Evolutionary conservation across 2,113 vertebrate genomes (phyloP).

Genomic region (Menidia beryllina): DNA sequence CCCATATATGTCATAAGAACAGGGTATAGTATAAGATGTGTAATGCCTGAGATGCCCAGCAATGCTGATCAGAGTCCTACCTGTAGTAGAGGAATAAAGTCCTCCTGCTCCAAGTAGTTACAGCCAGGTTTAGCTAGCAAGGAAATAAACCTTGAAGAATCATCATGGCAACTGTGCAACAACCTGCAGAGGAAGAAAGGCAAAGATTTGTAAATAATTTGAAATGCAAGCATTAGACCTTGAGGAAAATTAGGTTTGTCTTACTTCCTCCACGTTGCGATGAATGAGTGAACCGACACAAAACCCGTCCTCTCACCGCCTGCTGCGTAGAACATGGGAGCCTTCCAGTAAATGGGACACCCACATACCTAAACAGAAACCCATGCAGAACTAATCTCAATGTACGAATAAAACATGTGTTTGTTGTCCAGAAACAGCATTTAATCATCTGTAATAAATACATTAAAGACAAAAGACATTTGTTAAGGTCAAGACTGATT

Average conservation of each 20-base stretch:
- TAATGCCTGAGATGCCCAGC: background rate
- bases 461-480: background rate
- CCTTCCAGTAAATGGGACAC: slow-evolving; percentile 98
- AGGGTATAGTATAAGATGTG: background rate
- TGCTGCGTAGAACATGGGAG: slow-evolving; percentile 91
- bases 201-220: background rate
- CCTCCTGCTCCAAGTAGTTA: slow-evolving; percentile 92
- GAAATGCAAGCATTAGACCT: background rate
- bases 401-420: slow-evolving; percentile 3
- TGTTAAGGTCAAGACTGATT: background rate
- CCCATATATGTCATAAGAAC: background rate
- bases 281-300: slow-evolving; percentile 91
- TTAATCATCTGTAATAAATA: background rate
- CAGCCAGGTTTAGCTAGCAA: slow-evolving; percentile 91
- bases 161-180: slow-evolving; percentile 92
- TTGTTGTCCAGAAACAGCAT: slow-evolving; percentile 4
- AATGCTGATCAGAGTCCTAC: slow-evolving; percentile 68
- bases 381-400: background rate
- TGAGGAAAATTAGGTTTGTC: slow-evolving; percentile 31
- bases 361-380: slow-evolving; percentile 86
- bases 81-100: slow-evolving; percentile 97
- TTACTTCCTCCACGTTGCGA: slow-evolving; percentile 96
- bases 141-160: slow-evolving; percentile 91
- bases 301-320: slow-evolving; percentile 93
- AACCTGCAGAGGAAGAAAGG: slow-evolving; percentile 79